A percentile compares a stretch with the other conserved stretches of the same genome.
Conservation (phyloP, 1,140 invertebrate genomes). For the Teleogryllus occipitalis region DNA sequence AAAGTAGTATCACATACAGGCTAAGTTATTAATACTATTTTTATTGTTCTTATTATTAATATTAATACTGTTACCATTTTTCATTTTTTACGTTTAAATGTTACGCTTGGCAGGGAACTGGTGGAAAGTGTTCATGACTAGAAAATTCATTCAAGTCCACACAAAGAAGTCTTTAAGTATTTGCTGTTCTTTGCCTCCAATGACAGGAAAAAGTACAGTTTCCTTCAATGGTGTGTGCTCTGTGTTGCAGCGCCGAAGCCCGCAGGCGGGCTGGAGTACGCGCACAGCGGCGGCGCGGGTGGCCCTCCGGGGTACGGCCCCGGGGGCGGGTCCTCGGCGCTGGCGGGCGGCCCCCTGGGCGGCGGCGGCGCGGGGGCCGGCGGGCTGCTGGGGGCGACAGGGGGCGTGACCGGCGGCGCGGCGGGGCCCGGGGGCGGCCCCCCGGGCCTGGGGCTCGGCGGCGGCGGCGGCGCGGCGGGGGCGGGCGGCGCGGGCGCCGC, state of each 20-base stretch:
- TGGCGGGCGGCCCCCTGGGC: constrained; percentile 47
- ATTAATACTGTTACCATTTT: no score
- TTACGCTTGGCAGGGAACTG: no score
- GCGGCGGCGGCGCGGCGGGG: constrained; percentile 31
- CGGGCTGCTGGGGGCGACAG: constrained; percentile 20
- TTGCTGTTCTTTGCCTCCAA: background rate
- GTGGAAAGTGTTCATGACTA: no score
- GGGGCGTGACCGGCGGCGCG: constrained; percentile 22
- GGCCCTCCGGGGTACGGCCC: constrained; percentile 41
- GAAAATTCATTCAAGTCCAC: no score
- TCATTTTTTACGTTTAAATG: no score
- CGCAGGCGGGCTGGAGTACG: constrained; percentile 1
- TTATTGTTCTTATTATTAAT: no score
- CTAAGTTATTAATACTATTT: no score
- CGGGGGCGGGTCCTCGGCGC: constrained; percentile 57
- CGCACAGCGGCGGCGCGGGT: background rate
- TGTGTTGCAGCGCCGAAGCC: constrained; percentile 10
- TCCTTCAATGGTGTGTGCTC: background rate
- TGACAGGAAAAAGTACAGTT: background rate
- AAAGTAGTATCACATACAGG: no score
- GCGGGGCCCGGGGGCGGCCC: constrained; percentile 22
- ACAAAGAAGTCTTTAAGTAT: background rate
- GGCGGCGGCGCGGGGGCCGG: background rate
- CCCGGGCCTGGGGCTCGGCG: constrained; percentile 21
- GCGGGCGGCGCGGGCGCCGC: constrained; percentile 24